Evolutionary conservation across 2,888 invertebrate genomes (phyloP), one percentile per base, ranked within the genome.

Genomic region (Margaritifera margaritifera): DNA sequence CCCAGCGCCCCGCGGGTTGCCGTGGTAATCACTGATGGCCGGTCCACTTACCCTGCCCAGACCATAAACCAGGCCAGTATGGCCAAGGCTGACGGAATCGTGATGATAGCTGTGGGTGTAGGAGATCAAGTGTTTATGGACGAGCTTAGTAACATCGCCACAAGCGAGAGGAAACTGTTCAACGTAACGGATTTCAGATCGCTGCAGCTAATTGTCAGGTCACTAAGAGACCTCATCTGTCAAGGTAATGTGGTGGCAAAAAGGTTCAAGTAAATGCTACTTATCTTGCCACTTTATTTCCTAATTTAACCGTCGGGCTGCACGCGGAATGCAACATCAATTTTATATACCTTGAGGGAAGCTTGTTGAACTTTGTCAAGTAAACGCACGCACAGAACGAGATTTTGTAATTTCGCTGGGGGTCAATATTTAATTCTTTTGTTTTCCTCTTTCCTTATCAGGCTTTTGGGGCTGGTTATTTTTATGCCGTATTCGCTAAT

Each of bases 1-100:
- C 66, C 66, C 11, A 69, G 78, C 55, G 78, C 80, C 18, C 81
- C 82, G 8, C 78, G 78, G 60, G 78, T 82, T 24, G 74, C 79
- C 57, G 81, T 85, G 19, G 83, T 85, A 62, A 79, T 85, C 53
- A 85, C 85, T 11, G 85, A 85, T 64, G 85, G 85, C 15, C 75
- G 80, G 75, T 83, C 83, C 27, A 80, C 75, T 22, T 75, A 74
- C 58, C 80, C 81, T 6, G 70, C 75, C 20, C 72, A 80, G 53
- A 85, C 84, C 0, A 68, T 74, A n/a, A 66, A 69, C 42, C 80
- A 85, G 67, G 82, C 83, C 3, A 62, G 53, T 8, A 70, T 77
- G 69, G 77, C 77, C 51, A 72, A 79, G 50, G 58, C 55, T 25
- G 77, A 74, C 11, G 85, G 85, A 4, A 71, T 80, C 22, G 80